These are phyloP conservation scores for Lymantria monacha DNA, from an alignment of 2,888 invertebrate species.

Conservation along the genomic window DNA sequence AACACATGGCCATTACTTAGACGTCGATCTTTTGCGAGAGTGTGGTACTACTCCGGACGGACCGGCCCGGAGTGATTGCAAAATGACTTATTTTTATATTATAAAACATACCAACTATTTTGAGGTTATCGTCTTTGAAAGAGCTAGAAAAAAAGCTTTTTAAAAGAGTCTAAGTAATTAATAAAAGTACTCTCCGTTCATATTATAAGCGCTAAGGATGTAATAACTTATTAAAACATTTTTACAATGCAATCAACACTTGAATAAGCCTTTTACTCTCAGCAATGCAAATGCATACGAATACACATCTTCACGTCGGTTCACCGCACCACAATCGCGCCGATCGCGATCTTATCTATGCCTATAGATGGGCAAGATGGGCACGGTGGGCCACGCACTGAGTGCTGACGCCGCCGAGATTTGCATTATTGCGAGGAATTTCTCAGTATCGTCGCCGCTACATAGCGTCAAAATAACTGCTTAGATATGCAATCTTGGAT, in stretches of 20 bases:
- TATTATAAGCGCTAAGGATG: too few species aligned
- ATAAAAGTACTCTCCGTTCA: too few species aligned
- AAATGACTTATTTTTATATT: too few species aligned
- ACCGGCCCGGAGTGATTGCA: too few species aligned
- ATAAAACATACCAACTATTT: too few species aligned
- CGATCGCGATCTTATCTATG: constrained; percentile 32
- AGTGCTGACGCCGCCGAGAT: constrained; percentile 25
- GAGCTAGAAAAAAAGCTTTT: too few species aligned
- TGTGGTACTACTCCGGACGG: too few species aligned
- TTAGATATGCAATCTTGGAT: neutral
- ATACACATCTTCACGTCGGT: constrained; percentile 19
- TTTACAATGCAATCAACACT: neutral
- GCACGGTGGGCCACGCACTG: constrained; percentile 10
- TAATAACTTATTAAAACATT: neutral
- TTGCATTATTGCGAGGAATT: constrained; percentile 29
- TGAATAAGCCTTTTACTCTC: neutral
- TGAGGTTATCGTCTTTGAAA: too few species aligned
- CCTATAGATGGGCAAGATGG: constrained; percentile 23
- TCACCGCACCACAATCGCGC: constrained; percentile 30
- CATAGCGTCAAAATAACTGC: constrained; percentile 15
- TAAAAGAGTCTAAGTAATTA: too few species aligned
- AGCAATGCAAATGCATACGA: constrained; percentile 7
- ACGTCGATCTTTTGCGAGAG: too few species aligned
- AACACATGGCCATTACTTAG: too few species aligned
- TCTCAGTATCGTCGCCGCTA: constrained; percentile 12